A percentile compares a stretch with the other conserved stretches of the same genome.
Evolutionary conservation across 2,888 invertebrate species (phyloP).

Genomic region (Chalcosyrphus nemorum): DNA sequence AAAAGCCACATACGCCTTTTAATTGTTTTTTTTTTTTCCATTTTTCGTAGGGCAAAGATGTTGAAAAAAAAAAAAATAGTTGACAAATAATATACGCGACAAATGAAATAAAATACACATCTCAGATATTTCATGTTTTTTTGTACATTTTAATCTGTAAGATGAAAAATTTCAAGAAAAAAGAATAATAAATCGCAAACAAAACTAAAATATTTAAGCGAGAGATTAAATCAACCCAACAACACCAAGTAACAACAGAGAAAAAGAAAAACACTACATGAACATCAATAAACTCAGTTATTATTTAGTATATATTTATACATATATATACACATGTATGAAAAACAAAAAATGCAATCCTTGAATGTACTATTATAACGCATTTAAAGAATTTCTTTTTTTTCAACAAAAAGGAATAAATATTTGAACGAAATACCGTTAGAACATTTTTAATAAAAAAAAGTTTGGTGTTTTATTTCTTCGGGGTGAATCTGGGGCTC

Average conservation of each 20-base stretch:
- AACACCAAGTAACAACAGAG: not conserved
- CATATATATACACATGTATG: not conserved
- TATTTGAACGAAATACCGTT: slow-evolving; percentile 44
- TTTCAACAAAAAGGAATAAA: slow-evolving; percentile 28
- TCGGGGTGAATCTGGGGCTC: not conserved
- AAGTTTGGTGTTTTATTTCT: slow-evolving; percentile 17
- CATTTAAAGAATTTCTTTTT: slow-evolving; percentile 40
- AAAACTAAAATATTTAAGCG: not conserved
- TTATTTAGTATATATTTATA: not conserved
- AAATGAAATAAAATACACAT: not conserved
- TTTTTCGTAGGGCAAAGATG: not conserved
- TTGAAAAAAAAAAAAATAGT: not conserved
- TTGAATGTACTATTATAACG: slow-evolving; percentile 12
- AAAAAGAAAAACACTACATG: slow-evolving; percentile 2
- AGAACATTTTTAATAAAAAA: slow-evolving; percentile 45
- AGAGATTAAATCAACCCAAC: not conserved
- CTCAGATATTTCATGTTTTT: slow-evolving; percentile 4
- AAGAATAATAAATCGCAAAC: not conserved
- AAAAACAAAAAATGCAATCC: slow-evolving; percentile 3
- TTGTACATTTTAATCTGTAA: slow-evolving; percentile 16
- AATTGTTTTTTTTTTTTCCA: not conserved
- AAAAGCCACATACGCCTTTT: not conserved
- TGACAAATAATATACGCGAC: not conserved
- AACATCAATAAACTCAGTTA: slow-evolving; percentile 33
- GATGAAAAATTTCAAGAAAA: not conserved